A percentile compares a stretch with the other conserved stretches of the same genome.
Conservation (phyloP, 2,797 vertebrate species). For the Siniperca obscura region DNA sequence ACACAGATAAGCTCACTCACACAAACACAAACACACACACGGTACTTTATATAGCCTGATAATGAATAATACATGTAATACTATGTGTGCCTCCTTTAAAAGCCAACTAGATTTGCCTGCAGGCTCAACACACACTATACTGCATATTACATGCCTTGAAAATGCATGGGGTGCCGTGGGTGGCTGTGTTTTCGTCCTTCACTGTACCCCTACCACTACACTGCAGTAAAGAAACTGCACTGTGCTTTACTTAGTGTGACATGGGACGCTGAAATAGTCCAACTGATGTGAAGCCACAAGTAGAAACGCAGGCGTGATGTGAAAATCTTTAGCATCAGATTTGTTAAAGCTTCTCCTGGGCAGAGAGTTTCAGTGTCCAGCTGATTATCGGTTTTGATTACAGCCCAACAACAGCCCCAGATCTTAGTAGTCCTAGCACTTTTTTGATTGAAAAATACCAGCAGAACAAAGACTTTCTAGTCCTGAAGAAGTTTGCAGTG, state of each 20-base stretch:
- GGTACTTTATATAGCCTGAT: slow-evolving; percentile 51
- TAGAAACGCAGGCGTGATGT: not conserved
- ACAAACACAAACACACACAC: slow-evolving; percentile 6
- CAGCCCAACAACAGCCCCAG: slow-evolving; percentile 14
- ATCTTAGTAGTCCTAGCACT: not conserved
- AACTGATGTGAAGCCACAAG: slow-evolving; percentile 9
- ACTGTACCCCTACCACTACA: not conserved
- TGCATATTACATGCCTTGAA: slow-evolving; percentile 34
- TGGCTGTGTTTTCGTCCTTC: slow-evolving; percentile 22
- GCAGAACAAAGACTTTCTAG: slow-evolving; percentile 28
- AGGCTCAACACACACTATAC: slow-evolving; percentile 38
- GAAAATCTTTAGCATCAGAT: slow-evolving; percentile 15
- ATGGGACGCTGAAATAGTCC: not conserved
- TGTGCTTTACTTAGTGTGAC: slow-evolving; percentile 8
- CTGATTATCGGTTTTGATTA: slow-evolving; percentile 30
- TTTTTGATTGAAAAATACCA: slow-evolving; percentile 16
- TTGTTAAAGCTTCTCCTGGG: not conserved
- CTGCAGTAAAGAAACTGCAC: not conserved
- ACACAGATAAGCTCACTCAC: slow-evolving; percentile 14
- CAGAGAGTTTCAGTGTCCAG: not conserved
- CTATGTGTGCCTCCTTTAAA: slow-evolving; percentile 47
- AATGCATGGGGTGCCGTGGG: slow-evolving; percentile 26
- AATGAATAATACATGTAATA: slow-evolving; percentile 77
- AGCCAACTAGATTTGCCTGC: slow-evolving; percentile 41
- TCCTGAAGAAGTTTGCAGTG: slow-evolving; percentile 18